Percentiles rank a stretch among this genome's conserved stretches.
Evolutionary conservation across 2,797 vertebrate species (phyloP).

Genomic region (Fratercula arctica): DNA sequence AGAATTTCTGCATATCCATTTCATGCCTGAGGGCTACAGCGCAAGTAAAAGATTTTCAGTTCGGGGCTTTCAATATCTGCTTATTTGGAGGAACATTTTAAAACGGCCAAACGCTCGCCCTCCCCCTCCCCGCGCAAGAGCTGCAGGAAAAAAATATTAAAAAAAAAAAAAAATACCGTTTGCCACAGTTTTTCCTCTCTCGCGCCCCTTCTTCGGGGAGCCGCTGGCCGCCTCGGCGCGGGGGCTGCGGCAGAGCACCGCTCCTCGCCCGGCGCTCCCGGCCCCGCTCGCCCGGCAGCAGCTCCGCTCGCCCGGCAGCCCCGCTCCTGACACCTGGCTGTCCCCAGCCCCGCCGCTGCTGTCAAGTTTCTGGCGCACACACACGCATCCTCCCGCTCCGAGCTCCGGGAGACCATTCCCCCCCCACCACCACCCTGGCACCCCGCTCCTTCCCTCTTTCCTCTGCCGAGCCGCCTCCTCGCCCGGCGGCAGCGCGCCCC

Average conservation of each 20-base stretch:
- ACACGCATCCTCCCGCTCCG: not conserved
- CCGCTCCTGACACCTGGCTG: not conserved
- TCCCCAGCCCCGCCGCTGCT: not conserved
- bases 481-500: not conserved
- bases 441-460: not conserved
- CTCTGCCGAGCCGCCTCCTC: not conserved
- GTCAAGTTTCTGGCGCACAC: not conserved
- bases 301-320: not conserved
- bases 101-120: not conserved
- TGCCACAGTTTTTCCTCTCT: not conserved
- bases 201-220: not conserved
- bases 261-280: not conserved
- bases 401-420: not conserved
- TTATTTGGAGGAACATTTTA: not conserved
- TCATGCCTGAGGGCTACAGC: not conserved
- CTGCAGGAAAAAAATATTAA: not conserved
- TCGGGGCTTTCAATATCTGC: not conserved
- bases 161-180: not conserved
- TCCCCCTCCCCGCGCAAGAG: not conserved
- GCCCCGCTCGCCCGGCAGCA: not conserved
- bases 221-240: not conserved
- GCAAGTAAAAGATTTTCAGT: constrained; percentile 10
- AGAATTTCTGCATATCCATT: not conserved
- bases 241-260: not conserved
- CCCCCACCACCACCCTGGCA: not conserved